Evolutionary conservation across 2,113 vertebrate species (phyloP).

Genomic region (Pyxicephalus adspersus): DNA sequence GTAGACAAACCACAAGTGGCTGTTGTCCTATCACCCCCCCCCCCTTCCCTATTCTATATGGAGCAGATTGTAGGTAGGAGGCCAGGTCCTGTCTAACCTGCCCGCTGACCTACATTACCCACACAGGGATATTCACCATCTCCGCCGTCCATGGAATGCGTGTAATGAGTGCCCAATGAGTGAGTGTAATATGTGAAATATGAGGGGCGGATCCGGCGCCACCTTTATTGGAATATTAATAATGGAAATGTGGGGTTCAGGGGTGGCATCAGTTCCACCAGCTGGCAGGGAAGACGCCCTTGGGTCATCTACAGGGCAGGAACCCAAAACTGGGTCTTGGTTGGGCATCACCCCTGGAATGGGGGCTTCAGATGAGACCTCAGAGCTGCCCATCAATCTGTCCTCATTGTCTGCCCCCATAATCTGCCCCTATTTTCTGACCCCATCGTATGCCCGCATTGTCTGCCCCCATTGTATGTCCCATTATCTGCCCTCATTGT

Average conservation of each 20-base stretch:
- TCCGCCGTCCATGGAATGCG: constrained; percentile 27
- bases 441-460: too few species aligned
- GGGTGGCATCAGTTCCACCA: too few species aligned
- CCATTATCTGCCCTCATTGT: too few species aligned
- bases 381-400: too few species aligned
- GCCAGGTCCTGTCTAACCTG: constrained; percentile 8
- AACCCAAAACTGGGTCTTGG: too few species aligned
- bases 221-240: neutral
- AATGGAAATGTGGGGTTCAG: neutral
- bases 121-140: neutral
- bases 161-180: neutral
- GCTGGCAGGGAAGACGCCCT: too few species aligned
- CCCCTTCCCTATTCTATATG: neutral
- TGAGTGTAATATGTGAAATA: neutral
- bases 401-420: too few species aligned
- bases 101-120: constrained; percentile 17
- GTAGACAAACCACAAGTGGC: neutral
- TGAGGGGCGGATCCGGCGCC: neutral
- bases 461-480: too few species aligned
- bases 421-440: too few species aligned
- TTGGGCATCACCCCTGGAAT: too few species aligned
- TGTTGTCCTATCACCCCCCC: neutral
- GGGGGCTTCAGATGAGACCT: too few species aligned
- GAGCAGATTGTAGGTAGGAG: neutral
- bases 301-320: too few species aligned